phyloP scores from a whole-genome alignment of 2,797 vertebrate genomes.

The Manis pentadactyla region DNA sequence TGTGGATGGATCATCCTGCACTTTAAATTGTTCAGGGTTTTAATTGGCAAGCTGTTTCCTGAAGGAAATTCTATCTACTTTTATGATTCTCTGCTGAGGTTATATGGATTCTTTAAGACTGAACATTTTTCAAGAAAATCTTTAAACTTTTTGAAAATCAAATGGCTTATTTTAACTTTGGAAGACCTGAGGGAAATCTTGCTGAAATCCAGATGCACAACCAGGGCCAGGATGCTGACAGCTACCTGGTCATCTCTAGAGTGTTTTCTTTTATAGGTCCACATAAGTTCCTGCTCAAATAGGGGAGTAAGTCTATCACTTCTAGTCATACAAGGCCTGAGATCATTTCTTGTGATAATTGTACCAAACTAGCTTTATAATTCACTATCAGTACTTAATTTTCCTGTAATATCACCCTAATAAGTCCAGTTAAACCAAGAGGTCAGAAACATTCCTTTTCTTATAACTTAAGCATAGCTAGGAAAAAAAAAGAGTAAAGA shows the following conservation, averaged over 20 bases:
- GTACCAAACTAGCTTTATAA: not conserved
- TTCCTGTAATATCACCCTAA: not conserved
- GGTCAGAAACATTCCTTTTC: not conserved
- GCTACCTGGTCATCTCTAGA: not conserved
- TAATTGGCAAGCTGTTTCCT: constrained; percentile 30
- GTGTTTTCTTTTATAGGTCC: not conserved
- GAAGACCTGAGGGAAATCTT: constrained; percentile 46
- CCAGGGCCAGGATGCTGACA: not conserved
- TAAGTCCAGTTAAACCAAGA: not conserved
- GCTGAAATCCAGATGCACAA: not conserved
- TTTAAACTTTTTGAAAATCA: constrained; percentile 37
- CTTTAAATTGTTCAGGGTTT: constrained; percentile 26
- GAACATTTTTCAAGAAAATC: constrained; percentile 42
- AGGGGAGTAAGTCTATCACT: not conserved
- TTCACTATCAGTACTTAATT: not conserved
- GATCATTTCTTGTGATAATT: not conserved
- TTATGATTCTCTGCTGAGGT: not conserved
- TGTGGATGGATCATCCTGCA: constrained; percentile 52
- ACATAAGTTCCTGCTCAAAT: not conserved
- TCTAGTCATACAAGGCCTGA: not conserved
- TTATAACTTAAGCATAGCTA: not conserved
- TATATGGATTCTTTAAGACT: constrained; percentile 30
- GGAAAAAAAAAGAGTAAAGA: not conserved
- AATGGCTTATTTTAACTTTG: not conserved
- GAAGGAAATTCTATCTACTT: not conserved